Percentiles rank a stretch among this genome's conserved stretches.
phyloP scores from a whole-genome alignment of 2,113 vertebrate species.

The Ariopsis seemanni region DNA sequence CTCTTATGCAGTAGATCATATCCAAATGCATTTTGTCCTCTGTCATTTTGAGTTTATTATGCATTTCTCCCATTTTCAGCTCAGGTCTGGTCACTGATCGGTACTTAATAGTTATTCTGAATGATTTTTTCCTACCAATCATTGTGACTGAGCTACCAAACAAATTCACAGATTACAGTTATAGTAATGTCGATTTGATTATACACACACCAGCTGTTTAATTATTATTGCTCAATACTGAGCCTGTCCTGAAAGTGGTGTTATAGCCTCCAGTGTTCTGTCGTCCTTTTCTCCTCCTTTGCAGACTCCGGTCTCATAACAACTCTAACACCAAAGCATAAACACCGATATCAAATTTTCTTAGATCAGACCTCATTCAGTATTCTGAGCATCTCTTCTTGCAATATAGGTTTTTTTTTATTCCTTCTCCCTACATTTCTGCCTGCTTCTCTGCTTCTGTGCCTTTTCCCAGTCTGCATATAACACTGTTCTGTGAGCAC shows the following conservation, averaged over 20 bases:
- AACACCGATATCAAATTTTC: neutral
- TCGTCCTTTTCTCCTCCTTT: neutral
- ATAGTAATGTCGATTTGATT: neutral
- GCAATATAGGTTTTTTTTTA: neutral
- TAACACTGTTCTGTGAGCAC: constrained; percentile 15
- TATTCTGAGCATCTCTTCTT: constrained; percentile 27
- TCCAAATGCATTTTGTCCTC: neutral
- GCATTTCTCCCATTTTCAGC: neutral
- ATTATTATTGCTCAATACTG: neutral
- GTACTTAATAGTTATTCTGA: constrained; percentile 1
- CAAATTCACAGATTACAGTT: neutral
- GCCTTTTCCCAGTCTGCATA: constrained; percentile 13
- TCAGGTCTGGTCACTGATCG: neutral
- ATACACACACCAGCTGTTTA: neutral
- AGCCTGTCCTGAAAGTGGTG: neutral
- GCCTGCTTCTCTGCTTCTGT: neutral
- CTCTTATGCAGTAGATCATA: constrained; percentile 20
- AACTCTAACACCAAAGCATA: neutral
- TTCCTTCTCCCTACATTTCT: neutral
- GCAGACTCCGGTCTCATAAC: neutral
- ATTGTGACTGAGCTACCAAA: neutral
- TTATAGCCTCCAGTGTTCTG: neutral
- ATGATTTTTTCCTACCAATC: neutral
- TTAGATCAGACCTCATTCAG: neutral
- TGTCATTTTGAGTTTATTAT: neutral